Percentiles rank a stretch among this genome's conserved stretches.
Evolutionary conservation across 2,113 vertebrate genomes (phyloP).

Genomic region (Prunella fulvescens): DNA sequence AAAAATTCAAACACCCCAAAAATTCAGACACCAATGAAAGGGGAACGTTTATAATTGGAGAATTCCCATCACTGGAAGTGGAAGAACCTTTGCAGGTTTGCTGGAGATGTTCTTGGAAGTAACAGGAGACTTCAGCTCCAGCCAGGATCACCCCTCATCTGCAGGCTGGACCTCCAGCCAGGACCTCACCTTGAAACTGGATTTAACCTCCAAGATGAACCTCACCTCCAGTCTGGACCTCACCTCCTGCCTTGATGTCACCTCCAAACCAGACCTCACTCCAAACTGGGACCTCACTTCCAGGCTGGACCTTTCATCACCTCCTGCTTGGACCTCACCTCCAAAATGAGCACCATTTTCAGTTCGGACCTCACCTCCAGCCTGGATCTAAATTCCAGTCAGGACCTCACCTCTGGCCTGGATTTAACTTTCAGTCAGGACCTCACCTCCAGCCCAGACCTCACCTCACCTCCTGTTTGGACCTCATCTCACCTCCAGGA

Average conservation of each 20-base stretch:
- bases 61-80: not conserved
- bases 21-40: not conserved
- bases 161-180: not conserved
- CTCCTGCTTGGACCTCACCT: not conserved
- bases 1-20: too few relatives aligned
- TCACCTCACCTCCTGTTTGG: not conserved
- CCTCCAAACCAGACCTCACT: too few relatives aligned
- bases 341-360: not conserved
- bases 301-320: not conserved
- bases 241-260: not conserved
- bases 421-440: too few relatives aligned
- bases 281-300: not conserved
- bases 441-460: not conserved
- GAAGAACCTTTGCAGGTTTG: not conserved
- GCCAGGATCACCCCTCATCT: not conserved
- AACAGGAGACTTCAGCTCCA: too few relatives aligned
- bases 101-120: not conserved
- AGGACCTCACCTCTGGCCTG: not conserved
- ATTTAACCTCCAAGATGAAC: not conserved
- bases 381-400: not conserved
- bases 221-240: not conserved
- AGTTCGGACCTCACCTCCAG: not conserved
- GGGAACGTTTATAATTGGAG: rapidly evolving
- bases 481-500: too few relatives aligned
- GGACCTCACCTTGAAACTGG: not conserved